Evolutionary conservation across 53 echinoderm and acorn worm genomes (phyloP), one percentile per base, ranked within the genome.

Genomic region (Patiria pectinifera): DNA sequence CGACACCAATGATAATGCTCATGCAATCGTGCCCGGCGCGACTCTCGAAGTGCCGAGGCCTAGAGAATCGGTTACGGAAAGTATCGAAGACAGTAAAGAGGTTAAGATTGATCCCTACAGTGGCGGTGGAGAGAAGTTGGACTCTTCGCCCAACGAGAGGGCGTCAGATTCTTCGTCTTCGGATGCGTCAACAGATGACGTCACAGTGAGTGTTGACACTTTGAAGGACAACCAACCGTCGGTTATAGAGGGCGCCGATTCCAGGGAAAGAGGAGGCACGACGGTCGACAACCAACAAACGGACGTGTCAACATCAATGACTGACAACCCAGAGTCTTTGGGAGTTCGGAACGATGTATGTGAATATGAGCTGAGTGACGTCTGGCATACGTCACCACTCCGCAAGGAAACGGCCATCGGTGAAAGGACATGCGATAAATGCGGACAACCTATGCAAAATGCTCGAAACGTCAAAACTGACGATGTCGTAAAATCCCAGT

Each of bases 361-460:
- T 66, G 25, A 84, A 84, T 14, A 69, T 84, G 62, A 58, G 25
- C 46, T 78, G 11, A 62, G 44, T 59, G 88, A 45, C 35, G 61
- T 61, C 22, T 59, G 59, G 59, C 77, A 88, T 10, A 76, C 84
- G 63, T 61, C 23, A 23, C 13, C 25, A 24, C 24, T 76, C 78
- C 19, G 44, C 10, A 77, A 78, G 62, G 12, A 23, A 71, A 87
- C 76, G 76, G 16, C 2, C 59, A 26, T 75, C 26, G 35, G 25
- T 7, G 49, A 48, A 76, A 87, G 16, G 44, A 86, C 35, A 72
- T 76, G 87, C 26, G 76, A 76, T 16, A 76, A 78, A 76, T 88
- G 88, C 59, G 88, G 88, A 18, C 88, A 88, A 45, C 6, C 59
- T 77, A 59, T 88, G 88, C 77, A 88, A 88, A 78, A 23, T 78